Evolutionary conservation across 2,113 vertebrate genomes (phyloP).

Genomic region (Nestor notabilis): DNA sequence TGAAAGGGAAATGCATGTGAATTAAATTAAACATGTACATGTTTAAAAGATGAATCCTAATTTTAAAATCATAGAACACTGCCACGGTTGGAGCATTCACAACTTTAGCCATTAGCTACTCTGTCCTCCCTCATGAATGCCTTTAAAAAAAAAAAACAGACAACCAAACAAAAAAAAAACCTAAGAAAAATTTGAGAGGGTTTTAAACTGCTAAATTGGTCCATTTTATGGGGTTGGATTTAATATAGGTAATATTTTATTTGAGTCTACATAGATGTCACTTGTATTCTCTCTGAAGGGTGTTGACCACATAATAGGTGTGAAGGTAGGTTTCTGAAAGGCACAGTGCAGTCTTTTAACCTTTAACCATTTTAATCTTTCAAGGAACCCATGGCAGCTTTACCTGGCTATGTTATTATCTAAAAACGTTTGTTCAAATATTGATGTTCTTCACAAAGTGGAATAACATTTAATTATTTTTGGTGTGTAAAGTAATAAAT

Average conservation of each 20-base stretch:
- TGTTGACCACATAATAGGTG: not conserved
- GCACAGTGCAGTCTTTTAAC: not conserved
- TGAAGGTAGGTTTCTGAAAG: not conserved
- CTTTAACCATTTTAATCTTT: conserved; percentile 15
- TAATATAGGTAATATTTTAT: not conserved
- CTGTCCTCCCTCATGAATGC: not conserved
- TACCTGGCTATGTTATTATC: not conserved
- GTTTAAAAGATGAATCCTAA: not conserved
- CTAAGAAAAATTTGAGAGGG: not conserved
- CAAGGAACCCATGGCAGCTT: not conserved
- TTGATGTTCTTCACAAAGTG: not conserved
- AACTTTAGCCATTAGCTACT: not conserved
- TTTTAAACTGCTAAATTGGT: not conserved
- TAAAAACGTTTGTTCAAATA: conserved; percentile 19
- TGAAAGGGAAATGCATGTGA: not conserved
- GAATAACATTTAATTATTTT: conserved; percentile 42
- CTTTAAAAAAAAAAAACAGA: not conserved
- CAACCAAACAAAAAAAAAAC: rapidly evolving
- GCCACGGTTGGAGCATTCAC: no score
- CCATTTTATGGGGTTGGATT: not conserved
- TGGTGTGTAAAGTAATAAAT: not conserved
- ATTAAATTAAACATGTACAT: not conserved
- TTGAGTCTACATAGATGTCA: not conserved
- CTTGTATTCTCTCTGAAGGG: not conserved
- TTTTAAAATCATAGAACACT: no score